Percentiles rank a stretch among this genome's conserved stretches.
Conservation (phyloP, 1,140 invertebrate species). For the Ectropis grisescens region DNA sequence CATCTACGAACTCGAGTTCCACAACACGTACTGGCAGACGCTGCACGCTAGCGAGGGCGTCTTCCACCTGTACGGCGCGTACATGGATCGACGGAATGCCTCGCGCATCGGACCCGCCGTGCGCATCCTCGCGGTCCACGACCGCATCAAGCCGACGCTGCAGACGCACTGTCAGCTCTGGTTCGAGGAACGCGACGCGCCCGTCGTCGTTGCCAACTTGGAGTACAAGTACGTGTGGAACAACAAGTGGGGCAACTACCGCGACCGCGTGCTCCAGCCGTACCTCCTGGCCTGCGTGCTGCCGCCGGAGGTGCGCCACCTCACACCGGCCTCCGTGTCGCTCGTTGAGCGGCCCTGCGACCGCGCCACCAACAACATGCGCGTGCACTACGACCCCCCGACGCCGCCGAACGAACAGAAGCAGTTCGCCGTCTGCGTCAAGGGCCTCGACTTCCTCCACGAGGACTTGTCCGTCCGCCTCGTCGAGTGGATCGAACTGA, state of each 20-base stretch:
- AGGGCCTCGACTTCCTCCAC: slow-evolving; percentile 91
- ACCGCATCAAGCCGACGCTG: slow-evolving; percentile 87
- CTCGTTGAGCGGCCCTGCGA: slow-evolving; percentile 89
- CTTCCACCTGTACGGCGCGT: slow-evolving; percentile 91
- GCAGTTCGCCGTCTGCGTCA: slow-evolving; percentile 94
- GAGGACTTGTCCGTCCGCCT: slow-evolving; percentile 91
- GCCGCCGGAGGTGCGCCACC: slow-evolving; percentile 78
- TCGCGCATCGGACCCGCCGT: slow-evolving; percentile 85
- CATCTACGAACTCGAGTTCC: slow-evolving; percentile 90
- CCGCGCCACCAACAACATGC: slow-evolving; percentile 87
- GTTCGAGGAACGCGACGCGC: slow-evolving; percentile 87
- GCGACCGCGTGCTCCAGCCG: slow-evolving; percentile 91
- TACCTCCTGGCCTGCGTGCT: slow-evolving; percentile 91
- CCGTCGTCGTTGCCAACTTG: slow-evolving; percentile 82
- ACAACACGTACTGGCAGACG: slow-evolving; percentile 93
- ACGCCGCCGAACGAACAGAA: slow-evolving; percentile 65
- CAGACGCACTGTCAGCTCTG: slow-evolving; percentile 90
- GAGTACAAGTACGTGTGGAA: slow-evolving; percentile 97
- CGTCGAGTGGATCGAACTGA: slow-evolving; percentile 95
- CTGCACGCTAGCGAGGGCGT: slow-evolving; percentile 85
- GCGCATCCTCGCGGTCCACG: slow-evolving; percentile 91
- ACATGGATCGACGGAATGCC: slow-evolving; percentile 84
- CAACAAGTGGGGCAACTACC: slow-evolving; percentile 94
- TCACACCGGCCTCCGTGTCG: slow-evolving; percentile 87
- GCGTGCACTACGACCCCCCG: slow-evolving; percentile 86